Evolutionary conservation across 2,113 vertebrate genomes (phyloP).

Genomic region (Oncorhynchus keta): DNA sequence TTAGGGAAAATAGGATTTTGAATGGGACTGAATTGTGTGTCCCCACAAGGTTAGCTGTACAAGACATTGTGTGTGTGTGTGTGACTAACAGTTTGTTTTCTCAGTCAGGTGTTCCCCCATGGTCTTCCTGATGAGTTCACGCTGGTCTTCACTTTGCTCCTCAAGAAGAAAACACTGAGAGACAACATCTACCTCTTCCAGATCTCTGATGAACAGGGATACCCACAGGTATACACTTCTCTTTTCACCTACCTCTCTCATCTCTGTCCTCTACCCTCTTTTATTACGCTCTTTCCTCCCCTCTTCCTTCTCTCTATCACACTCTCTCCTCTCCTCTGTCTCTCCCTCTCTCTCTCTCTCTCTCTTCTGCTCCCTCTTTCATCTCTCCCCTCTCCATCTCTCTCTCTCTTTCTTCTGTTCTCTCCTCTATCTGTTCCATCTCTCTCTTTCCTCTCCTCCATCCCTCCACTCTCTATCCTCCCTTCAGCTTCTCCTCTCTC

Average conservation of each 20-base stretch:
- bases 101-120: conserved; percentile 85
- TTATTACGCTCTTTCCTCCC: background rate
- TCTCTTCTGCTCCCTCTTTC: background rate
- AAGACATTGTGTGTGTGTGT: no score
- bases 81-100: background rate
- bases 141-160: conserved; percentile 84
- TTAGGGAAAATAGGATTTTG: no score
- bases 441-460: background rate
- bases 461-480: background rate
- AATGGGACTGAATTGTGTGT: no score
- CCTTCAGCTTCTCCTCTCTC: conserved; percentile 18
- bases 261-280: conserved; percentile 35
- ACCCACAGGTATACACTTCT: conserved; percentile 83
- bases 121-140: conserved; percentile 87
- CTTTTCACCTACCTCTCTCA: background rate
- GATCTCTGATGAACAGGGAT: conserved; percentile 85
- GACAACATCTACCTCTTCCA: conserved; percentile 90
- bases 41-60: no score
- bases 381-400: background rate
- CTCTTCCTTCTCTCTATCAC: no score
- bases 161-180: conserved; percentile 86
- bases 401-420: background rate
- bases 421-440: no score
- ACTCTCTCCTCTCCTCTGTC: background rate
- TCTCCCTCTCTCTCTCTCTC: background rate